Conservation (phyloP, 2,113 vertebrate genomes). For the Mastomys coucha region DNA sequence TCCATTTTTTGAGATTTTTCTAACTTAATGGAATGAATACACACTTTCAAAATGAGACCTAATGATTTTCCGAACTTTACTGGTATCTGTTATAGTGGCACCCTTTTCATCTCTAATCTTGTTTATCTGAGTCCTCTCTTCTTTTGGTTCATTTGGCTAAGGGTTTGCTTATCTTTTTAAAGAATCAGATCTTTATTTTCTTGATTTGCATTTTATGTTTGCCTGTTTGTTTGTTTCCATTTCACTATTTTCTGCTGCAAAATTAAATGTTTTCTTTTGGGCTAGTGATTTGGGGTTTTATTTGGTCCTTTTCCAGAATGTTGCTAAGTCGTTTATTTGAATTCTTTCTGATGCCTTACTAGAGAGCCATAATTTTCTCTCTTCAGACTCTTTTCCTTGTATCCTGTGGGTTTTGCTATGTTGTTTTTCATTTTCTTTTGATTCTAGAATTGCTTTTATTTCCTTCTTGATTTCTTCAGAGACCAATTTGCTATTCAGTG, state of each 20-base stretch:
- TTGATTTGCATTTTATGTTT: neutral
- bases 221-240: neutral
- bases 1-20: neutral
- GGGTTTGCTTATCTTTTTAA: neutral
- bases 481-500: neutral
- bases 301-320: neutral
- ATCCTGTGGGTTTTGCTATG: neutral
- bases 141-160: neutral
- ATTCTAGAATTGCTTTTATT: neutral
- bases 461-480: neutral
- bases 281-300: neutral
- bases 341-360: neutral
- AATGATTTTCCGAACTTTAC: neutral
- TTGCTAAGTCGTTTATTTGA: neutral
- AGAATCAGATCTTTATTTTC: neutral
- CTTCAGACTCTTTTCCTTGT: too few species aligned
- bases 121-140: neutral
- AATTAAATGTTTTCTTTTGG: neutral
- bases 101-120: neutral
- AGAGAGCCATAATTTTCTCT: neutral
- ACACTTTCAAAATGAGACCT: neutral
- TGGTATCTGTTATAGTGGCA: neutral
- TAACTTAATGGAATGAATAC: neutral
- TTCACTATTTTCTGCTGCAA: neutral
- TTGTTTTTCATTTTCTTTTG: neutral